Conservation (phyloP, 2,113 vertebrate genomes). For the Pongo abelii region DNA sequence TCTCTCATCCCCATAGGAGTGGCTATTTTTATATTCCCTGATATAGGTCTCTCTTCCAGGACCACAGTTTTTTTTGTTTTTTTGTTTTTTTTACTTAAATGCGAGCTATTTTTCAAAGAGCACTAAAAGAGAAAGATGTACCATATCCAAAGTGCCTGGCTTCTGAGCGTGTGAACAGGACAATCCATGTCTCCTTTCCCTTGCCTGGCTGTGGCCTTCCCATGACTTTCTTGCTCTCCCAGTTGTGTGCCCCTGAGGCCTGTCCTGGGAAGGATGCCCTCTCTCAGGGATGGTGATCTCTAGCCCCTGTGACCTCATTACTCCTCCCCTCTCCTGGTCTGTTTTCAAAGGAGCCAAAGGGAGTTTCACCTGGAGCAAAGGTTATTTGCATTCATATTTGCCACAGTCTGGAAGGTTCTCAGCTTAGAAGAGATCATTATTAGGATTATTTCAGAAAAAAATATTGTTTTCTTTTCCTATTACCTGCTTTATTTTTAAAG, state of each 20-base stretch:
- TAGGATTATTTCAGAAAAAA: not conserved
- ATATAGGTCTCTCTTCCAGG: not conserved
- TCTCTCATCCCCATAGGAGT: not conserved
- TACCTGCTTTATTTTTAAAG: not conserved
- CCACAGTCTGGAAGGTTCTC: not conserved
- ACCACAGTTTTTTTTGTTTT: not conserved
- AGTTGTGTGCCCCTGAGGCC: not conserved
- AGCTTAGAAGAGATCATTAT: not conserved
- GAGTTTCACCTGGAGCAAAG: not conserved
- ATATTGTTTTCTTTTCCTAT: not conserved
- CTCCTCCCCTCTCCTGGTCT: not conserved
- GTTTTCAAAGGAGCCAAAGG: not conserved
- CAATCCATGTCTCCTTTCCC: not conserved
- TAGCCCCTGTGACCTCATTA: not conserved
- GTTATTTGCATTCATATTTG: not conserved
- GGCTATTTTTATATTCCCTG: not conserved
- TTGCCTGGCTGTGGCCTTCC: not conserved
- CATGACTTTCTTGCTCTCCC: not conserved
- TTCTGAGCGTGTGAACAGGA: not conserved
- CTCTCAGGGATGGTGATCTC: not conserved
- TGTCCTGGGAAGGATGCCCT: not conserved
- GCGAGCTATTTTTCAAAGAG: not conserved
- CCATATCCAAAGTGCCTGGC: not conserved
- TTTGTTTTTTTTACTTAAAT: not conserved
- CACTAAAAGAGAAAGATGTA: not conserved